A percentile compares a stretch with the other conserved stretches of the same genome.
phyloP scores from a whole-genome alignment of 2,888 invertebrate species.

The Tanytarsus gracilentus region DNA sequence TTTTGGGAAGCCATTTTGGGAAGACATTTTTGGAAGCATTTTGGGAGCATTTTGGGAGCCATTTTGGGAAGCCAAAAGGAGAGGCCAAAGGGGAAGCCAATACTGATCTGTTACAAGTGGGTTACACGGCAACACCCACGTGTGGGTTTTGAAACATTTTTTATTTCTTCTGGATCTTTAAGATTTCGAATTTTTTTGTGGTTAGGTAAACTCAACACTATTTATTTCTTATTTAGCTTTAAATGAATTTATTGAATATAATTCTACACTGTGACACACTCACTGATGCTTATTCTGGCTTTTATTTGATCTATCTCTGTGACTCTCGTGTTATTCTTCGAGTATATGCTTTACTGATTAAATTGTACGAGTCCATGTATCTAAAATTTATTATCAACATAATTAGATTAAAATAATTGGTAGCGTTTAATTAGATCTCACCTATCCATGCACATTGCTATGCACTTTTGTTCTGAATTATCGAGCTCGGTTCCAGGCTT shows the following conservation, averaged over 20 bases:
- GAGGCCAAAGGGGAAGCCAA: too few species aligned
- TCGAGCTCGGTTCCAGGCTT: constrained; percentile 87
- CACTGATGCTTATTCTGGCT: background rate
- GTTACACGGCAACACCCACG: too few species aligned
- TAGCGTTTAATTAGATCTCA: background rate
- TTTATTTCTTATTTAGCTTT: background rate
- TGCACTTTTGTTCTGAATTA: constrained; percentile 89
- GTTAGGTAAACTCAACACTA: background rate
- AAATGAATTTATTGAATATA: background rate
- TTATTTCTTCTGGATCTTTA: background rate
- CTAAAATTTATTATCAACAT: constrained; percentile 41
- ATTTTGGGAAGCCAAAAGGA: too few species aligned
- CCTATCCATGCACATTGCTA: constrained; percentile 93
- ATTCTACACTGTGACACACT: too few species aligned
- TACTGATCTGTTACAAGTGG: too few species aligned
- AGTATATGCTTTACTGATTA: constrained; percentile 83
- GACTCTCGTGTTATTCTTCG: constrained; percentile 72
- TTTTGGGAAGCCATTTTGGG: too few species aligned
- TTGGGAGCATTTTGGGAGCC: too few species aligned
- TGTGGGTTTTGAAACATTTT: too few species aligned
- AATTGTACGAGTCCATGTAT: constrained; percentile 93
- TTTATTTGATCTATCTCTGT: background rate
- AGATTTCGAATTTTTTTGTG: background rate
- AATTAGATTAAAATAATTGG: background rate
- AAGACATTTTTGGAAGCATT: too few species aligned